Percentiles rank a stretch among this genome's conserved stretches.
These are phyloP conservation scores for Actinia tenebrosa DNA, from an alignment of 64 coral and sea anemone species.

Conservation along the genomic window DNA sequence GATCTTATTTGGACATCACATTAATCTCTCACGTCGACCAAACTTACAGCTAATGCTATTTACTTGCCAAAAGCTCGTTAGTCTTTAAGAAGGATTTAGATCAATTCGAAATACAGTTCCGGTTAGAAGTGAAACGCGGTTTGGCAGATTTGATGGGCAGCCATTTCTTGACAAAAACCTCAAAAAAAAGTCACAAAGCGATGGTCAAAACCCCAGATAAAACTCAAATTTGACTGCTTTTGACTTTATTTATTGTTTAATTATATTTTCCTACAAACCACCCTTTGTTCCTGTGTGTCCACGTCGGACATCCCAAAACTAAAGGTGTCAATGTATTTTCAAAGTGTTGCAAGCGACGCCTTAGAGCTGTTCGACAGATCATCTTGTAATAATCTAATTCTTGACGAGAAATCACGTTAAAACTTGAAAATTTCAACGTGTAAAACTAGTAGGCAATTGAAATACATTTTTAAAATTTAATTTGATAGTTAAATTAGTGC, in stretches of 20 bases:
- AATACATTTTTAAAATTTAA: background rate
- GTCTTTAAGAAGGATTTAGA: background rate
- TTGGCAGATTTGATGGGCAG: background rate
- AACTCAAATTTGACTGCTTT: background rate
- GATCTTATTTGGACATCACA: background rate
- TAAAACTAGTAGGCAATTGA: background rate
- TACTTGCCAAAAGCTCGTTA: background rate
- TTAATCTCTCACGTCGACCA: background rate
- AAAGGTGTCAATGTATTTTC: background rate
- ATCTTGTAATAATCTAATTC: background rate
- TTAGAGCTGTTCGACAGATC: background rate
- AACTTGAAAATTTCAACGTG: background rate
- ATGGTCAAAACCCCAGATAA: background rate
- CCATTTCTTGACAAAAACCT: background rate
- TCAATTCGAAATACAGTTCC: background rate
- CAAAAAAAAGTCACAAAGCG: background rate
- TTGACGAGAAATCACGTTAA: background rate
- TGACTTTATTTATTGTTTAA: background rate
- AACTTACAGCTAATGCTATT: slow-evolving; percentile 6
- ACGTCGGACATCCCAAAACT: background rate
- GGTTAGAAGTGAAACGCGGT: background rate
- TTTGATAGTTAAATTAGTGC: background rate
- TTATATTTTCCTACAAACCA: background rate
- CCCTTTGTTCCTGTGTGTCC: background rate
- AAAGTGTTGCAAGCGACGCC: background rate